Evolutionary conservation across 2,797 vertebrate genomes (phyloP).

Genomic region (Sebastes iracundus): DNA sequence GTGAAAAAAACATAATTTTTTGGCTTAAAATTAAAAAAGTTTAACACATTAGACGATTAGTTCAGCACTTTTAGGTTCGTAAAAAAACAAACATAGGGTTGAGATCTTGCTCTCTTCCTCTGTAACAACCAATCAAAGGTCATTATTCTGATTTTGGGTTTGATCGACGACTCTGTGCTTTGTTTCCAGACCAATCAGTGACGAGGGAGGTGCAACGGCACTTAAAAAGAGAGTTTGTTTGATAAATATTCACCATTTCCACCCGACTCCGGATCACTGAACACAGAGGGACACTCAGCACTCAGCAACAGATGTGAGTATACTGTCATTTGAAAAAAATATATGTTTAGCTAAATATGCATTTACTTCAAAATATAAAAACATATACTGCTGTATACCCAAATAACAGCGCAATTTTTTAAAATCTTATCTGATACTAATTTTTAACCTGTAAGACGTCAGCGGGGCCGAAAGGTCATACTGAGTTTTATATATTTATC

Average conservation of each 20-base stretch:
- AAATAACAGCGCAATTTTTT: not conserved
- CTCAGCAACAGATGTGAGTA: slow-evolving; percentile 54
- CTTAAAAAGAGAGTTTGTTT: slow-evolving; percentile 58
- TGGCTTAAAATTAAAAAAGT: too few species aligned
- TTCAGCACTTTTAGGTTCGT: not conserved
- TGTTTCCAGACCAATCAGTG: slow-evolving; percentile 76
- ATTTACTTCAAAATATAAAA: not conserved
- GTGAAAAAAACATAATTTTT: too few species aligned
- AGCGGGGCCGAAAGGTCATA: not conserved
- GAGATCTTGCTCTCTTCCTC: not conserved
- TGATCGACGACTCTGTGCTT: slow-evolving; percentile 51
- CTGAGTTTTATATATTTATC: not conserved
- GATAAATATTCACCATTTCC: slow-evolving; percentile 68
- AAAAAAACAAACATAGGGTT: not conserved
- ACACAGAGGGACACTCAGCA: slow-evolving; percentile 20
- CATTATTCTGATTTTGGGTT: slow-evolving; percentile 37
- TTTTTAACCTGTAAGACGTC: not conserved
- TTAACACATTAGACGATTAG: not conserved
- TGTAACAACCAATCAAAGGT: slow-evolving; percentile 58
- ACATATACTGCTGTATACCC: not conserved
- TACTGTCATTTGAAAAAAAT: not conserved
- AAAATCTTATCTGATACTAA: not conserved
- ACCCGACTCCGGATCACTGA: slow-evolving; percentile 37
- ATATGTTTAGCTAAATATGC: not conserved
- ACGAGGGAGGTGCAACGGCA: slow-evolving; percentile 74